Evolutionary conservation across 2,888 invertebrate species (phyloP).

Genomic region (Embidobia sp.): DNA sequence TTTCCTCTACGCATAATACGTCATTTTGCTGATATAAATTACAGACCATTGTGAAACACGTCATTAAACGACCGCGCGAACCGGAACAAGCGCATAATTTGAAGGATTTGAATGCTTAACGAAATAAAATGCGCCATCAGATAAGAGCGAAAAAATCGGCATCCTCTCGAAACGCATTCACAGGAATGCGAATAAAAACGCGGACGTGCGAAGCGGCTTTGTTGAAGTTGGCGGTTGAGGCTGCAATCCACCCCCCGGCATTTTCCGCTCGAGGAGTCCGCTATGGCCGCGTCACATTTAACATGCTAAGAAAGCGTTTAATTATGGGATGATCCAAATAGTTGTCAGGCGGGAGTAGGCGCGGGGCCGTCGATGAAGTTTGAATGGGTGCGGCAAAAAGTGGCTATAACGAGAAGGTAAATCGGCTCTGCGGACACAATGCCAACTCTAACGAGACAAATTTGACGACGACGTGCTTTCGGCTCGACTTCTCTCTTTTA

Average conservation of each 20-base stretch:
- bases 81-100: constrained; percentile 35
- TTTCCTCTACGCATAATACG: too few relatives aligned
- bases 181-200: constrained; percentile 25
- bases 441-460: constrained; percentile 81
- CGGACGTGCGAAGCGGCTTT: constrained; percentile 4
- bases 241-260: too few relatives aligned
- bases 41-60: constrained; percentile 33
- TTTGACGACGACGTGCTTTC: constrained; percentile 78
- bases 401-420: constrained; percentile 70
- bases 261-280: constrained; percentile 24
- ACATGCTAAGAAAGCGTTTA: constrained; percentile 40
- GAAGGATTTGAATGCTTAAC: constrained; percentile 44
- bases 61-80: constrained; percentile 19
- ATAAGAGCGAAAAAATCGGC: constrained; percentile 28
- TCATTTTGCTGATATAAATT: too few relatives aligned
- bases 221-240: constrained; percentile 13
- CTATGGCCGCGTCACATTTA: constrained; percentile 36
- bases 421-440: constrained; percentile 78
- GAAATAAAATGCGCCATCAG: constrained; percentile 37
- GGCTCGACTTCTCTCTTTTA: constrained; percentile 68
- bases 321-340: constrained; percentile 49
- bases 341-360: constrained; percentile 24
- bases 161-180: constrained; percentile 33
- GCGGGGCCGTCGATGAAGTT: constrained; percentile 43
- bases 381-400: constrained; percentile 55